Conservation (phyloP, 2,113 vertebrate species). For the Cervus canadensis region DNA sequence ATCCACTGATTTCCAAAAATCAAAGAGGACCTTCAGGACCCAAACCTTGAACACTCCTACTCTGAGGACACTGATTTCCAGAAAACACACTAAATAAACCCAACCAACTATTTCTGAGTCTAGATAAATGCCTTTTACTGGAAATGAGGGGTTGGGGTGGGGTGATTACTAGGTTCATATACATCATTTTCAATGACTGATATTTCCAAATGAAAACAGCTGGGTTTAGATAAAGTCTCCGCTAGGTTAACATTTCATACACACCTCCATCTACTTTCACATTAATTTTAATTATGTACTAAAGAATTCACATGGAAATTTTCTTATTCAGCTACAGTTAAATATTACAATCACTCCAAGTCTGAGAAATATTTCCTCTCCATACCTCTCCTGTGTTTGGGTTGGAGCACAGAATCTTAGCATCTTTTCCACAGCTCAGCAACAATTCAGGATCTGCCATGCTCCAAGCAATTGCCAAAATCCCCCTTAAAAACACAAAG, state of each 20-base stretch:
- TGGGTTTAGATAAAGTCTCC: constrained; percentile 23
- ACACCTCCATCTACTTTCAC: background rate
- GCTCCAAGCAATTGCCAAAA: constrained; percentile 96
- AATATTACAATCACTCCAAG: background rate
- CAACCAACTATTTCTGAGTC: background rate
- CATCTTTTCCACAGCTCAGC: constrained; percentile 96
- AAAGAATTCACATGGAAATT: background rate
- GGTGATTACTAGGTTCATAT: background rate
- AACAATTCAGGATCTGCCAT: constrained; percentile 94
- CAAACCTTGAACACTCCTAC: background rate
- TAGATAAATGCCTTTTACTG: background rate
- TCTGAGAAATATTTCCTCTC: background rate
- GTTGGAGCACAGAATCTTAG: constrained; percentile 95
- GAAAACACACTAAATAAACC: background rate
- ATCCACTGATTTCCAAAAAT: background rate
- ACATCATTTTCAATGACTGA: background rate
- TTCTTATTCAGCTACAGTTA: background rate
- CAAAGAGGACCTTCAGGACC: background rate
- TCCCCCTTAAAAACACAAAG: constrained; percentile 80
- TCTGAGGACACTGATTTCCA: background rate
- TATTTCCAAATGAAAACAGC: background rate
- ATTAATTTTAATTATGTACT: background rate
- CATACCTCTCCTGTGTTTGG: constrained; percentile 95
- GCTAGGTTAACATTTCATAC: background rate
- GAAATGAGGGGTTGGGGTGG: background rate